These are phyloP conservation scores for Planiliza haematocheilus DNA, from an alignment of 2,113 vertebrate genomes.

Conservation along the genomic window DNA sequence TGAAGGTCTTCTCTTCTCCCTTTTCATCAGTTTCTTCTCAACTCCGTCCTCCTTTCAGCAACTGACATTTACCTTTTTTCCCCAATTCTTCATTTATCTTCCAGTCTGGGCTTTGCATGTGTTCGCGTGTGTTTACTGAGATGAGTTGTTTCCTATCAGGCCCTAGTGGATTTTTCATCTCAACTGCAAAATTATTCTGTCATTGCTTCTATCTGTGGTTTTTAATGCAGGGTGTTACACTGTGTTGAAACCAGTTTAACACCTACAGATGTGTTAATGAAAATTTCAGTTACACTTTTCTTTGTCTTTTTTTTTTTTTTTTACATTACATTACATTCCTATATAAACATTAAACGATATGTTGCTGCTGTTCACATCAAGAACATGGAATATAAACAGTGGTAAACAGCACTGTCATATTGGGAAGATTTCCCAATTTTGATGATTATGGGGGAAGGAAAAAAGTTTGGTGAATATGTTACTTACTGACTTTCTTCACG, in stretches of 20 bases:
- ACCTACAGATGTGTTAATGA: conserved; percentile 22
- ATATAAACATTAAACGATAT: not conserved
- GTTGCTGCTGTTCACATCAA: not conserved
- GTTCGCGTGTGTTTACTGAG: conserved; percentile 2
- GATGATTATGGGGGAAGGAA: not conserved
- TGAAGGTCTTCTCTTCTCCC: not conserved
- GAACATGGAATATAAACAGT: not conserved
- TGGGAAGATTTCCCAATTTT: not conserved
- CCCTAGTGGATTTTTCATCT: not conserved
- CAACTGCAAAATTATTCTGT: not conserved
- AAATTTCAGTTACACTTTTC: not conserved
- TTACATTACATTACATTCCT: not conserved
- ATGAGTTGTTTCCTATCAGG: not conserved
- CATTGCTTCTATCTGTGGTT: not conserved
- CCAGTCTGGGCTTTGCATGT: not conserved
- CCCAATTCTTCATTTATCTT: not conserved
- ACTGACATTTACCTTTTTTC: not conserved
- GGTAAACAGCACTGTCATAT: not conserved
- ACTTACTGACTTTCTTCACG: not conserved
- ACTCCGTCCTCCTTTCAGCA: not conserved
- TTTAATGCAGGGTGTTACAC: not conserved
- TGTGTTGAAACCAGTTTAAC: not conserved
- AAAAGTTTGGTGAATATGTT: not conserved
- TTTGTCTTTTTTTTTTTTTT: too few species aligned
- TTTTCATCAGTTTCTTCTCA: conserved; percentile 16